These are phyloP conservation scores for Nomada flava DNA, from an alignment of 2,888 invertebrate genomes.

Conservation along the genomic window DNA sequence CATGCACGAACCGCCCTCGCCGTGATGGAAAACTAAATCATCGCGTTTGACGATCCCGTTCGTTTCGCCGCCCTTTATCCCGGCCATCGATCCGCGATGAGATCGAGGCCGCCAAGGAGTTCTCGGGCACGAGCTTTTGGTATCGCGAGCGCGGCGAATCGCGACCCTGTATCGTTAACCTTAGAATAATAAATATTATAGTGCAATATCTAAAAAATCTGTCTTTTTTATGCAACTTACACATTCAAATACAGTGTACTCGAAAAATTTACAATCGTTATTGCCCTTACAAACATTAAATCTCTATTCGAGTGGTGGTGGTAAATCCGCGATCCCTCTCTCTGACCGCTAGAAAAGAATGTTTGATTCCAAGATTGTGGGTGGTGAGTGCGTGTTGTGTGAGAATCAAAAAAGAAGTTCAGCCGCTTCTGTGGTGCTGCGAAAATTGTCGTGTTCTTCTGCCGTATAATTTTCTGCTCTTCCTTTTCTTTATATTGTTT, in stretches of 20 bases:
- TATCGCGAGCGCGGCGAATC: slow-evolving; percentile 61
- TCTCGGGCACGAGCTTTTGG: slow-evolving; percentile 1
- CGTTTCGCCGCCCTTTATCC: slow-evolving; percentile 25
- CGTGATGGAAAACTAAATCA: slow-evolving; percentile 25
- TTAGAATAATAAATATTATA: slow-evolving; percentile 81
- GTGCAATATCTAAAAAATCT: slow-evolving; percentile 83
- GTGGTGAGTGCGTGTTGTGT: slow-evolving; percentile 58
- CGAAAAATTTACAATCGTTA: slow-evolving; percentile 82
- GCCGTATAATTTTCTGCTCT: not conserved
- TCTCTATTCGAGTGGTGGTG: slow-evolving; percentile 76
- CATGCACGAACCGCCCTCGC: slow-evolving; percentile 2
- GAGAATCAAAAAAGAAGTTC: slow-evolving; percentile 55
- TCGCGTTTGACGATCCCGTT: slow-evolving; percentile 29
- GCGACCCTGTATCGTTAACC: slow-evolving; percentile 61
- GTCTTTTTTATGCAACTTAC: slow-evolving; percentile 81
- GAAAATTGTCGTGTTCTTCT: slow-evolving; percentile 28
- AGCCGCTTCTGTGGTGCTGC: slow-evolving; percentile 51
- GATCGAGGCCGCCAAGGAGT: slow-evolving; percentile 40
- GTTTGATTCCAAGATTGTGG: slow-evolving; percentile 64
- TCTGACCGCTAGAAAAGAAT: slow-evolving; percentile 69
- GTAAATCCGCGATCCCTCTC: slow-evolving; percentile 72
- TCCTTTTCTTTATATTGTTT: not conserved
- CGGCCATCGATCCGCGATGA: slow-evolving; percentile 22
- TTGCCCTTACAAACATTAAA: slow-evolving; percentile 82
- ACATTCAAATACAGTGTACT: slow-evolving; percentile 81